Evolutionary conservation across 1,140 invertebrate species (phyloP).

Genomic region (Tetragnatha versicolor): DNA sequence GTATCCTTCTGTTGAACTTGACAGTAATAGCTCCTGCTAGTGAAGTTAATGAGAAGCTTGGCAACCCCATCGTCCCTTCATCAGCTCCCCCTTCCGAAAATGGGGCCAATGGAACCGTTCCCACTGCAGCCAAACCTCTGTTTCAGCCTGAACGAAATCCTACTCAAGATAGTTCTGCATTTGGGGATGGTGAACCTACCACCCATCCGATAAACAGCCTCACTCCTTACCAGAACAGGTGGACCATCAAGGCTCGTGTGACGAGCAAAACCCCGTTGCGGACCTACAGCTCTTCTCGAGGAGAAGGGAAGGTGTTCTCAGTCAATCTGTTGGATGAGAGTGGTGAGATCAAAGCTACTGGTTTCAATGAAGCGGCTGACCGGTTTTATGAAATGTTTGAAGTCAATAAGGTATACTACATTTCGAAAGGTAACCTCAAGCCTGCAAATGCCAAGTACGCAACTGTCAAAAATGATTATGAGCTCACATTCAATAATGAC

Average conservation of each 20-base stretch:
- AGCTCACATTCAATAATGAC: conserved; percentile 86
- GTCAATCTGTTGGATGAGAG: conserved; percentile 92
- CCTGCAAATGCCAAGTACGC: conserved; percentile 90
- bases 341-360: conserved; percentile 94
- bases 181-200: conserved; percentile 1
- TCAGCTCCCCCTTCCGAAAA: too few relatives aligned
- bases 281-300: conserved; percentile 88
- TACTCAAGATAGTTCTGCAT: not conserved
- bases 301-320: conserved; percentile 93
- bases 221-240: conserved; percentile 92
- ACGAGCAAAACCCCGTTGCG: conserved; percentile 82
- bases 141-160: not conserved
- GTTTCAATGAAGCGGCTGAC: conserved; percentile 86
- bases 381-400: conserved; percentile 91
- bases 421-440: conserved; percentile 83
- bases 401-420: conserved; percentile 76
- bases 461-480: conserved; percentile 90
- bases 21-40: conserved; percentile 75
- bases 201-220: conserved; percentile 77
- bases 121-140: too few relatives aligned
- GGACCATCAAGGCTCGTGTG: conserved; percentile 91
- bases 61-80: conserved; percentile 71
- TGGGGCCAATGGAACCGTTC: too few relatives aligned
- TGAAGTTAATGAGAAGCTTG: conserved; percentile 78
- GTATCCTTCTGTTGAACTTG: conserved; percentile 83